A percentile compares a stretch with the other conserved stretches of the same genome.
Conservation (phyloP, 2,797 vertebrate genomes). For the Tragelaphus eurycerus region DNA sequence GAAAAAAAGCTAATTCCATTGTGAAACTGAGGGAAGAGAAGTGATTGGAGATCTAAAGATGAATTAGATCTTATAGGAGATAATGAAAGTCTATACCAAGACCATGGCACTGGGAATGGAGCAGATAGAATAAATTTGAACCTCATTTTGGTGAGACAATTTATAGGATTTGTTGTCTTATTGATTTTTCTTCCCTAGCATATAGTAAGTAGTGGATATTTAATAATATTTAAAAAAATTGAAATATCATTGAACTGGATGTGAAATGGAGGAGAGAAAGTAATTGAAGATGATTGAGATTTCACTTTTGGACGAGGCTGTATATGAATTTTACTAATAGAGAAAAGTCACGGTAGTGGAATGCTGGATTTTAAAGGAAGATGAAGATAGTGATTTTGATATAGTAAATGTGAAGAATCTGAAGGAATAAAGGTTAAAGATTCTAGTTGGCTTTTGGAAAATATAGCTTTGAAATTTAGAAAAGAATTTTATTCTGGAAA, state of each 20-base stretch:
- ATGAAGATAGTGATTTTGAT: neutral
- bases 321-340: neutral
- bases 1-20: neutral
- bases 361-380: neutral
- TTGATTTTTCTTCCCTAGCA: neutral
- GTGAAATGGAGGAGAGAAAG: neutral
- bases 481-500: neutral
- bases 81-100: neutral
- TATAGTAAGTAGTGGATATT: neutral
- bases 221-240: neutral
- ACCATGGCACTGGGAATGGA: neutral
- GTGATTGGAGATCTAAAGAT: neutral
- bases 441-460: neutral
- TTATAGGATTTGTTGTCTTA: conserved; percentile 9
- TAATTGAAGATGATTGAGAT: neutral
- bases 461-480: neutral
- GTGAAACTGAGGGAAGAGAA: neutral
- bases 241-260: neutral
- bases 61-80: neutral
- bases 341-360: neutral
- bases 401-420: neutral
- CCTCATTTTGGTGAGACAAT: conserved; percentile 9
- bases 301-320: neutral
- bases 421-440: neutral
- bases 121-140: neutral